Base-by-base conservation (phyloP, 2,888 invertebrate species). In the Xanthia togata region DNA sequence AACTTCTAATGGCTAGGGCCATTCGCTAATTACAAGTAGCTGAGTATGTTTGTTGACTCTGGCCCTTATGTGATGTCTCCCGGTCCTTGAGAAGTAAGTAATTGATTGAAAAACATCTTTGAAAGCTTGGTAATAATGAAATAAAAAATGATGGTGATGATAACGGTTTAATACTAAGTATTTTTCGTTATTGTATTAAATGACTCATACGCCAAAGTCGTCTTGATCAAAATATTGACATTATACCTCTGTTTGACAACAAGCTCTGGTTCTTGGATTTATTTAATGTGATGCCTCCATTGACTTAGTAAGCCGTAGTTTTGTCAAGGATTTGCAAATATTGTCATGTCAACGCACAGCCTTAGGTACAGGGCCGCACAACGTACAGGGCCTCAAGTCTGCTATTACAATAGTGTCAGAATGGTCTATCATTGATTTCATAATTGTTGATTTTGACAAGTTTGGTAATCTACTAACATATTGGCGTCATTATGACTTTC, bases 181-280 rank as follows among this genome's bases (percentile, higher is more conserved):
- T 4, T 23, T 20, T 31, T 23, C 31, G 31, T n/a, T n/a, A n/a
- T n/a, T n/a, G n/a, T n/a, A n/a, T 35, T 12, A 31, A 5, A 47
- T 72, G 31, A 78, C 20, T 67, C 55, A 47, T 35, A 5, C 23
- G 8, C 17, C 17, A 35, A 26, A 55, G 17, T 64, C 20, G 8
- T 53, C 11, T 31, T 35, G 47, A 20, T 12, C 50, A 74, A 80
- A 80, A 82, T 74, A 82, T 84, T 82, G 84, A 84, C 84, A 68
- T n/a, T 14, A 53, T n/a, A 11, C 14, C 31, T 35, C 5, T 23
- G 35, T 67, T 57, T n/a, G 26, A 53, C 41, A 57, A 57, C 47
- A 79, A 57, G 53, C 17, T 62, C 17, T 41, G 59, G n/a, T 83
- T 83, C 86, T 78, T 23, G 63, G 72, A 82, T 57, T 65, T 83